These are phyloP conservation scores for Microcebus griseorufus DNA, from an alignment of 2,113 vertebrate species.

Conservation along the genomic window DNA sequence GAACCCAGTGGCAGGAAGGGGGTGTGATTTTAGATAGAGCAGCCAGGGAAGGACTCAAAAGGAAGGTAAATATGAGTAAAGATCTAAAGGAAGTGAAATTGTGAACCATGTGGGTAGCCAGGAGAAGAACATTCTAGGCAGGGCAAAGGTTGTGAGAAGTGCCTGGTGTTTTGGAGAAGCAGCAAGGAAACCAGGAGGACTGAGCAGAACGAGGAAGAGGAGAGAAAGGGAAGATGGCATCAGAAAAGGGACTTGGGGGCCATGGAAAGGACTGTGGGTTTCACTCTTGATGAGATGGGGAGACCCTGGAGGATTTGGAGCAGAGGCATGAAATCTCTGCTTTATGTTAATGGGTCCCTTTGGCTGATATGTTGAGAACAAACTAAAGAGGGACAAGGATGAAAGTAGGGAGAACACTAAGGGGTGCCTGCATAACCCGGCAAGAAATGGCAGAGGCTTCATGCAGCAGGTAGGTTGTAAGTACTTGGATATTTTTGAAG, in stretches of 20 bases:
- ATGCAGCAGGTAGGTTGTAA: neutral
- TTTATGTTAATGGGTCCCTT: neutral
- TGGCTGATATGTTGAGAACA: neutral
- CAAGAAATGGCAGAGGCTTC: neutral
- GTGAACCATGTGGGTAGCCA: fast-evolving
- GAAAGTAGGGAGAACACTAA: neutral
- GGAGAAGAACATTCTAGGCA: too few species aligned
- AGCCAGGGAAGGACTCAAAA: neutral
- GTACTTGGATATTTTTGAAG: neutral
- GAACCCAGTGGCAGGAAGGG: neutral
- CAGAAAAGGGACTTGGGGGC: neutral
- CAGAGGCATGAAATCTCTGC: neutral
- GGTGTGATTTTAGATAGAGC: neutral
- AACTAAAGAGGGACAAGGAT: neutral
- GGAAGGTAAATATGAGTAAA: neutral
- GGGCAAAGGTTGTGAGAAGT: neutral
- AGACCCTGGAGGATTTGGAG: neutral
- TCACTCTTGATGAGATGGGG: neutral
- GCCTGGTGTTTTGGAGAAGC: neutral
- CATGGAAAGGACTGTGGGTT: neutral
- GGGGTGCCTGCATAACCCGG: neutral
- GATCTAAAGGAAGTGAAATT: neutral
- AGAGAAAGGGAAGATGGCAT: neutral
- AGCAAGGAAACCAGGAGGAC: neutral
- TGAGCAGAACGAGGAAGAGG: neutral